These are phyloP conservation scores for Periphyllus acericola DNA, from an alignment of 2,888 invertebrate genomes.

Conservation along the genomic window DNA sequence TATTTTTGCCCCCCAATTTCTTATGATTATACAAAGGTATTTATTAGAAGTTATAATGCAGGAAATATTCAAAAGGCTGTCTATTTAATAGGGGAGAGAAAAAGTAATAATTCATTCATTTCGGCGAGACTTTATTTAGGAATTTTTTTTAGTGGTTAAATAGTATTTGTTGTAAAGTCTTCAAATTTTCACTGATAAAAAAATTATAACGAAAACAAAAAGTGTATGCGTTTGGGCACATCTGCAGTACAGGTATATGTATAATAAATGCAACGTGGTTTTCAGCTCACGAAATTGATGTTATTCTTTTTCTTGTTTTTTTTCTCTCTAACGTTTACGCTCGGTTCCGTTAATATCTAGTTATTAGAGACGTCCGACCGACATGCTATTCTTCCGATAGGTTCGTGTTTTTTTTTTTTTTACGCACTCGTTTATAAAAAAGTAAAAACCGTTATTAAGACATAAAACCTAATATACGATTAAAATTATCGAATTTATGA, in stretches of 20 bases:
- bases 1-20: not conserved
- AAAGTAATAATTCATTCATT: not conserved
- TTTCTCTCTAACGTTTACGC: not conserved
- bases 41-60: not conserved
- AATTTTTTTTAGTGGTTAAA: not conserved
- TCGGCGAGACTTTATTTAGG: not conserved
- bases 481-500: not conserved
- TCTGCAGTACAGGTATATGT: not conserved
- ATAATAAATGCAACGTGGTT: not conserved
- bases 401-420: not conserved
- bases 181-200: not conserved
- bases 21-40: not conserved
- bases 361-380: not conserved
- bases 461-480: not conserved
- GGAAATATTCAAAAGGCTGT: too few species aligned
- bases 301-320: not conserved
- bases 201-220: not conserved
- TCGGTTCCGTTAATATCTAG: not conserved
- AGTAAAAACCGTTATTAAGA: constrained; percentile 8
- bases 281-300: not conserved
- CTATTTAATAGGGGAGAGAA: not conserved
- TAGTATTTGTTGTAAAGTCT: not conserved
- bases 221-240: not conserved
- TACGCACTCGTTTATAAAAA: not conserved
- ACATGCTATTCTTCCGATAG: not conserved